Evolutionary conservation across 92 coral and sea anemone genomes (phyloP).

Genomic region (Phenganax stokvisi): DNA sequence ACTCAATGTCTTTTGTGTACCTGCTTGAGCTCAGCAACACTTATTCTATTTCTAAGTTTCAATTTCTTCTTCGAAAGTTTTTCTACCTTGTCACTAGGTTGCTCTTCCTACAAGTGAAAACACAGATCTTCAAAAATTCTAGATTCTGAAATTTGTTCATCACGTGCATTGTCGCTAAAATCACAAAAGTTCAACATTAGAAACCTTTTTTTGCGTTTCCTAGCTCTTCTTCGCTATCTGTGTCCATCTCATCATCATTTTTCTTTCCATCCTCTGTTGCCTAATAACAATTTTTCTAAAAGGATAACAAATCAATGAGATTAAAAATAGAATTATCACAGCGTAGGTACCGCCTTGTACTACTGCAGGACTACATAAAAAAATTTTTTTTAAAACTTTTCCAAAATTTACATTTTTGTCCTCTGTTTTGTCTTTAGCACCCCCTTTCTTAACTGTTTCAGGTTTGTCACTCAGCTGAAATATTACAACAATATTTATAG

Average conservation of each 20-base stretch:
- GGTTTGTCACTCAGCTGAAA: conserved; percentile 50
- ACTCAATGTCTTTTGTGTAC: conserved; percentile 36
- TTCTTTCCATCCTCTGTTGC: conserved; percentile 61
- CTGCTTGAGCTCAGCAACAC: conserved; percentile 95
- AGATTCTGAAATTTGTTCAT: too few species aligned
- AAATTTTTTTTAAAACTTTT: background rate
- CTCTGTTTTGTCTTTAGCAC: conserved; percentile 60
- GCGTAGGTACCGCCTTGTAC: too few species aligned
- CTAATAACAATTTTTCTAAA: background rate
- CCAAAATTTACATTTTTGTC: conserved; percentile 59
- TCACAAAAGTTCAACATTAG: conserved; percentile 7
- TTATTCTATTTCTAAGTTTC: conserved; percentile 83
- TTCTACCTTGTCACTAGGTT: conserved; percentile 33
- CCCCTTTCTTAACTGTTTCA: conserved; percentile 56
- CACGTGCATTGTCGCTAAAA: too few species aligned
- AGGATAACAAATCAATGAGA: background rate
- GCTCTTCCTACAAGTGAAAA: background rate
- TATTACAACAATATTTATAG: background rate
- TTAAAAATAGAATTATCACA: too few species aligned
- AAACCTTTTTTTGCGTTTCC: conserved; percentile 61
- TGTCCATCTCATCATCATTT: conserved; percentile 54
- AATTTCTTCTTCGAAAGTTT: conserved; percentile 96
- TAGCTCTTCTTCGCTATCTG: conserved; percentile 61
- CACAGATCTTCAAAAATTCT: background rate
- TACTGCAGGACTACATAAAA: too few species aligned